Conservation (phyloP, 1,140 invertebrate species). For the Diploscapter pachys region DNA sequence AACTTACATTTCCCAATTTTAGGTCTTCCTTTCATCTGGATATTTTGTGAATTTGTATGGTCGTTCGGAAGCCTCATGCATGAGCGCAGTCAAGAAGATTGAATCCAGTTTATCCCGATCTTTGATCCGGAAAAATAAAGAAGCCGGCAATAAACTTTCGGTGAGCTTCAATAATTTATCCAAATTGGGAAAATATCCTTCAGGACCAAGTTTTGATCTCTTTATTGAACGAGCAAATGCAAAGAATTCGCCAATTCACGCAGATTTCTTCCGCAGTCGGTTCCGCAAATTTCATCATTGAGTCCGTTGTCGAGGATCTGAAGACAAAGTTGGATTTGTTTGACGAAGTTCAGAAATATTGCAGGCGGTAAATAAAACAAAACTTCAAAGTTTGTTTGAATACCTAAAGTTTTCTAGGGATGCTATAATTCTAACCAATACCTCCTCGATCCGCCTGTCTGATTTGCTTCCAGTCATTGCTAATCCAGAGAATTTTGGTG, state of each 20-base stretch:
- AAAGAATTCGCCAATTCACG: conserved; percentile 2
- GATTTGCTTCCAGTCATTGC: conserved; percentile 72
- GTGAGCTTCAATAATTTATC: too few species aligned
- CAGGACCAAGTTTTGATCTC: too few species aligned
- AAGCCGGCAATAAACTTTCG: too few species aligned
- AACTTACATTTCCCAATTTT: too few species aligned
- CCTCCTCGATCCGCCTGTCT: conserved; percentile 77
- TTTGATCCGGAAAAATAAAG: too few species aligned
- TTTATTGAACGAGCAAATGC: too few species aligned
- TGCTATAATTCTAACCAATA: conserved; percentile 76
- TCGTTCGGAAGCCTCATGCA: too few species aligned
- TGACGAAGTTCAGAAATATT: conserved; percentile 26
- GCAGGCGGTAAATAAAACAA: neutral
- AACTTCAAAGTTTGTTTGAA: neutral
- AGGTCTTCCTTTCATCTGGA: too few species aligned
- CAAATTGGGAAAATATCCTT: too few species aligned
- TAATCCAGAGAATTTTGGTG: conserved; percentile 70
- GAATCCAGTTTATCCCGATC: too few species aligned
- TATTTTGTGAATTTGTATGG: too few species aligned
- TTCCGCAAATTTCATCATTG: conserved; percentile 47
- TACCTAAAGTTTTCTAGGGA: conserved; percentile 20
- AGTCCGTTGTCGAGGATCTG: conserved; percentile 47
- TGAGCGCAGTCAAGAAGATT: too few species aligned
- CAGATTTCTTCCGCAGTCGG: conserved; percentile 19
- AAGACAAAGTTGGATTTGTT: conserved; percentile 40